Conservation (phyloP, 2,797 vertebrate species). For the Sebastiscus tertius region DNA sequence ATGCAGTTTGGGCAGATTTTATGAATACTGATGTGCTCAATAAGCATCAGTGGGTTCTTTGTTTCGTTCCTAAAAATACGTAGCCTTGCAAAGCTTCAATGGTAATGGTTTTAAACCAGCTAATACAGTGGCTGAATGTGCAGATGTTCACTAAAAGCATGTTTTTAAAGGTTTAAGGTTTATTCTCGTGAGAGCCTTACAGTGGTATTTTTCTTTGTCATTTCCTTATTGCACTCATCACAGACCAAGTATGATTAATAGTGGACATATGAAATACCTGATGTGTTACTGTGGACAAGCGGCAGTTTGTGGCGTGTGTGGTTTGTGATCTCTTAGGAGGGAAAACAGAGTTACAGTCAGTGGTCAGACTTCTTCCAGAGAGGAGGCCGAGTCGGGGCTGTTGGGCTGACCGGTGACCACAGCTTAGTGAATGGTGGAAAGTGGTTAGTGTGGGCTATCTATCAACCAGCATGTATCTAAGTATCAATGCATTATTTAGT, state of each 20-base stretch:
- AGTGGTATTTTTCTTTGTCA: not conserved
- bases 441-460: constrained; percentile 9
- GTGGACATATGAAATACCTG: constrained; percentile 29
- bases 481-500: not conserved
- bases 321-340: constrained; percentile 65
- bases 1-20: not conserved
- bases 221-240: not conserved
- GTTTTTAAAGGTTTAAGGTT: not conserved
- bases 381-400: constrained; percentile 38
- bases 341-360: constrained; percentile 65
- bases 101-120: not conserved
- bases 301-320: constrained; percentile 69
- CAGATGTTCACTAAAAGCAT: not conserved
- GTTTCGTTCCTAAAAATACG: not conserved
- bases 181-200: not conserved
- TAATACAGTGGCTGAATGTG: not conserved
- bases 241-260: constrained; percentile 17
- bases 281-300: constrained; percentile 36
- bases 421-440: constrained; percentile 51
- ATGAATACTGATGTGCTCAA: not conserved
- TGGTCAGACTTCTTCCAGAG: constrained; percentile 56
- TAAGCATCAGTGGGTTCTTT: not conserved
- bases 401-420: constrained; percentile 72
- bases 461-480: not conserved
- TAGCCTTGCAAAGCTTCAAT: not conserved